A percentile compares a stretch with the other conserved stretches of the same genome.
Evolutionary conservation across 2,888 invertebrate genomes (phyloP).

Genomic region (Diabrotica balteata): DNA sequence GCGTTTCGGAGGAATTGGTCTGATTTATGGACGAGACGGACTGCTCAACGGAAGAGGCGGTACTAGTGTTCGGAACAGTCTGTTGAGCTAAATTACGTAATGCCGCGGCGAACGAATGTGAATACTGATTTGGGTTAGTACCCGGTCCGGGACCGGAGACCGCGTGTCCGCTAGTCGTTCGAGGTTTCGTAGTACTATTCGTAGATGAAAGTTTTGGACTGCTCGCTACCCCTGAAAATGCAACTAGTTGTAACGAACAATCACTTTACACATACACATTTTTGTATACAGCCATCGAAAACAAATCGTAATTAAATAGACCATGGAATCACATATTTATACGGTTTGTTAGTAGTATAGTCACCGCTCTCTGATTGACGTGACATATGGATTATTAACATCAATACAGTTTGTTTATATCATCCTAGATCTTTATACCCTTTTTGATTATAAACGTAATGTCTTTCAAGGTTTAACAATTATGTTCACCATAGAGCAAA

Average conservation of each 20-base stretch:
- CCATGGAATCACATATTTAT: too few relatives aligned
- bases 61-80: constrained; percentile 69
- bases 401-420: too few relatives aligned
- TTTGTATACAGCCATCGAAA: neutral
- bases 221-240: constrained; percentile 42
- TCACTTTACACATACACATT: neutral
- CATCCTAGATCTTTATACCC: too few relatives aligned
- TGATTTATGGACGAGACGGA: constrained; percentile 53
- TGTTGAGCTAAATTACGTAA: constrained; percentile 90
- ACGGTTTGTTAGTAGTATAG: too few relatives aligned
- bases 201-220: constrained; percentile 50
- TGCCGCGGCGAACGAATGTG: constrained; percentile 88
- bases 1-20: constrained; percentile 43
- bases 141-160: constrained; percentile 61
- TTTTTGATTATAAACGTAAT: too few relatives aligned
- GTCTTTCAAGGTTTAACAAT: too few relatives aligned
- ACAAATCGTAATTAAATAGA: neutral
- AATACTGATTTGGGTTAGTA: constrained; percentile 42
- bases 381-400: too few relatives aligned
- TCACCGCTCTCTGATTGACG: too few relatives aligned
- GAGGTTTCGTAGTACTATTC: constrained; percentile 54
- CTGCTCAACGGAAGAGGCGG: constrained; percentile 5
- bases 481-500: too few relatives aligned
- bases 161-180: constrained; percentile 52
- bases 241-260: constrained; percentile 11